Percentiles rank a stretch among this genome's conserved stretches.
These are phyloP conservation scores for Agelaius tricolor DNA, from an alignment of 2,113 vertebrate species.

Conservation along the genomic window DNA sequence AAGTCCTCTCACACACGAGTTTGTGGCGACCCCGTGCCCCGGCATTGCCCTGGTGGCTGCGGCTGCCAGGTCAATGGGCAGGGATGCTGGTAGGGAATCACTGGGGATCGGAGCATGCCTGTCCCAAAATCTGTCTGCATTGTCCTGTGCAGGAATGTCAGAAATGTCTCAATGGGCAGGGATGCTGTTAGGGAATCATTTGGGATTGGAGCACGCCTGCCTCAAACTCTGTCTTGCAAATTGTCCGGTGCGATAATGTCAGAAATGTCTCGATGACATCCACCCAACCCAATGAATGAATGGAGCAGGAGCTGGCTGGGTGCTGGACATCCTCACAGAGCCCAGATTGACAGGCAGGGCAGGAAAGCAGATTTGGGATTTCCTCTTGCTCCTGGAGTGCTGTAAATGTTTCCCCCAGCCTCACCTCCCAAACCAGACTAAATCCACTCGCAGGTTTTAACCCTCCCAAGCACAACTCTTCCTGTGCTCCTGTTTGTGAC, in stretches of 20 bases:
- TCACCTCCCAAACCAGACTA: background rate
- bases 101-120: background rate
- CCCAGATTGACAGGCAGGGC: background rate
- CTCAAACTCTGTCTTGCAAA: background rate
- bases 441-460: background rate
- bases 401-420: background rate
- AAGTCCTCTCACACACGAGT: background rate
- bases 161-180: background rate
- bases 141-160: rapidly evolving
- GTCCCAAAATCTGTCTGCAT: background rate
- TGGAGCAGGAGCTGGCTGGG: background rate
- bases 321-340: background rate
- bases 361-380: background rate
- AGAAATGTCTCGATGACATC: background rate
- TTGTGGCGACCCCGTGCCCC: background rate
- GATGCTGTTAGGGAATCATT: rapidly evolving
- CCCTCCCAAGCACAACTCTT: background rate
- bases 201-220: background rate
- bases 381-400: background rate
- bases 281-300: background rate
- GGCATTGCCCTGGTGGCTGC: background rate
- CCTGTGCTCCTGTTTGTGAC: background rate
- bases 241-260: rapidly evolving
- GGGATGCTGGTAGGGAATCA: rapidly evolving
- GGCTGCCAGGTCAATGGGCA: rapidly evolving